phyloP scores from a whole-genome alignment of 2,888 invertebrate genomes.

The Melinopterus prodromus region DNA sequence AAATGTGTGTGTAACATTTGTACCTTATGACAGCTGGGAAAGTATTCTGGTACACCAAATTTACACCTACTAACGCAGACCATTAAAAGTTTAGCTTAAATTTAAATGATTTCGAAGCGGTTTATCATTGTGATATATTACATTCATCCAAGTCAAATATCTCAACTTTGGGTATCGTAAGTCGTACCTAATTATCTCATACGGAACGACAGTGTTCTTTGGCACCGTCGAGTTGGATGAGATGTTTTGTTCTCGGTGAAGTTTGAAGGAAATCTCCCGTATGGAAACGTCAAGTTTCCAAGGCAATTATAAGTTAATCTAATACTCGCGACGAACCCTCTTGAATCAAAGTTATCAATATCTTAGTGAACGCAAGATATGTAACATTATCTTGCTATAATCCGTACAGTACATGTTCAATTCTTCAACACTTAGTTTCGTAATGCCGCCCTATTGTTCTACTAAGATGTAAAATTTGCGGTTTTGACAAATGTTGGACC shows the following conservation, averaged over 20 bases:
- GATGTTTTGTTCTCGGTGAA: not conserved
- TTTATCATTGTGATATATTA: not conserved
- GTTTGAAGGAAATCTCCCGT: not conserved
- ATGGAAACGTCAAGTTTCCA: not conserved
- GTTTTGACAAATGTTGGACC: no score
- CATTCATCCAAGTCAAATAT: constrained; percentile 4
- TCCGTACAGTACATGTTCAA: not conserved
- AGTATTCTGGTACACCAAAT: not conserved
- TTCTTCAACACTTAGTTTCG: no score
- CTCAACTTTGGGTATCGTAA: not conserved
- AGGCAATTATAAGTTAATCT: not conserved
- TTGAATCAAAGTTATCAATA: not conserved
- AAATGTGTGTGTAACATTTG: no score
- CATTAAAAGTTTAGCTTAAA: not conserved
- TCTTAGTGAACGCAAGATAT: not conserved
- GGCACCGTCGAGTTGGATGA: not conserved
- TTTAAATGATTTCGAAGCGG: not conserved
- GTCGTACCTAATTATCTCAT: not conserved
- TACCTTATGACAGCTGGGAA: not conserved
- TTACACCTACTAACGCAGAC: not conserved
- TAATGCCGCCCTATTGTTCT: no score
- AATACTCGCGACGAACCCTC: not conserved
- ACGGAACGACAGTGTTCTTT: not conserved
- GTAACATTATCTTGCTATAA: not conserved
- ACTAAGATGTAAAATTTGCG: no score